phyloP scores from a whole-genome alignment of 2,888 invertebrate species.

The Slavum lentiscoides region DNA sequence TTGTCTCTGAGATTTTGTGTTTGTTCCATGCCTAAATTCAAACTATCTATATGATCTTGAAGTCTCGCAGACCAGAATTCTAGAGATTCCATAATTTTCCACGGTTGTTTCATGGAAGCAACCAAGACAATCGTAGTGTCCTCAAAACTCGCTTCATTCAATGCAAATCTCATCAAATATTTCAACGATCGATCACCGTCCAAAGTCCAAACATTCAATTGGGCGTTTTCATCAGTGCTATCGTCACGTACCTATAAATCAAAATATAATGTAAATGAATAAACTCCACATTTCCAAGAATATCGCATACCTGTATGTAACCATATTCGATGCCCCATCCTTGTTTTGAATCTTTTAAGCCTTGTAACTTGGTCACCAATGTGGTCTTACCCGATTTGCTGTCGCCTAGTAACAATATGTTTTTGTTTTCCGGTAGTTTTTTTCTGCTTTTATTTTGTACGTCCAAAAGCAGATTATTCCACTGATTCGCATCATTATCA shows the following conservation, averaged over 20 bases:
- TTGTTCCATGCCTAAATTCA: conserved; percentile 66
- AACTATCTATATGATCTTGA: conserved; percentile 89
- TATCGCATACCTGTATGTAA: conserved; percentile 79
- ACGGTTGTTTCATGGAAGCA: conserved; percentile 94
- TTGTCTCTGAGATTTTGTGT: conserved; percentile 45
- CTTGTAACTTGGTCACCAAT: conserved; percentile 93
- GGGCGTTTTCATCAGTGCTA: conserved; percentile 53
- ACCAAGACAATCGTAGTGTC: conserved; percentile 91
- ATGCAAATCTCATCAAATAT: conserved; percentile 86
- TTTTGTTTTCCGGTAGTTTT: conserved; percentile 92
- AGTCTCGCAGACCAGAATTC: conserved; percentile 88
- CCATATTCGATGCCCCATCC: conserved; percentile 98
- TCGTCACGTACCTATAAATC: conserved; percentile 35
- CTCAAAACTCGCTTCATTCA: conserved; percentile 86
- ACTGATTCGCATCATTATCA: conserved; percentile 40
- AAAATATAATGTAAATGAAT: not conserved
- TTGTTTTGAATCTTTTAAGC: conserved; percentile 95
- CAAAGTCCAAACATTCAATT: conserved; percentile 93
- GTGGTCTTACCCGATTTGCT: conserved; percentile 98
- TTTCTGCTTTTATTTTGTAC: conserved; percentile 92
- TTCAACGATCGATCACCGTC: conserved; percentile 94
- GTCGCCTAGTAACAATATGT: conserved; percentile 90
- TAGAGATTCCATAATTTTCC: conserved; percentile 91
- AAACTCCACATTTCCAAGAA: not conserved
- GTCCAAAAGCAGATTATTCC: conserved; percentile 62